Conservation (phyloP, 2,113 vertebrate species). For the Rhinoderma darwinii region DNA sequence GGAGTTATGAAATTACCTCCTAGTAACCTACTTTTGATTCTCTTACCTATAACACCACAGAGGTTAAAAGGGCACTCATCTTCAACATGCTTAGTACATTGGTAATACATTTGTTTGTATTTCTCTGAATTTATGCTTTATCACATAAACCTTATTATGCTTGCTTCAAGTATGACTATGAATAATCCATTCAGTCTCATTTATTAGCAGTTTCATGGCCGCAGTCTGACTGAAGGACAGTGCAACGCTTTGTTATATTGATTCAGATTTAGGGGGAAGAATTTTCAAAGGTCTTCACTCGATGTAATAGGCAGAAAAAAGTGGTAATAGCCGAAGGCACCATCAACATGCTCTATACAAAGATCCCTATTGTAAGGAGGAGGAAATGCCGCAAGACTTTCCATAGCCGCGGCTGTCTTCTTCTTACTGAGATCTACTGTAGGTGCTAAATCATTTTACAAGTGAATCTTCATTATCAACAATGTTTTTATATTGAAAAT, state of each 20-base stretch:
- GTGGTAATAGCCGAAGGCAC: constrained; percentile 43
- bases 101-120: constrained; percentile 7
- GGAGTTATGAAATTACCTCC: too few species aligned
- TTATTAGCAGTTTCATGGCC: constrained; percentile 12
- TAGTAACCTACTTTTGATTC: too few species aligned
- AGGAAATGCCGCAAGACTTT: constrained; percentile 38
- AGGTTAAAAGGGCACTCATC: background rate
- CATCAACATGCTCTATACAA: constrained; percentile 37
- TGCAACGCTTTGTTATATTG: constrained; percentile 33
- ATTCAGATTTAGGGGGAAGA: constrained; percentile 29
- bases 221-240: constrained; percentile 32
- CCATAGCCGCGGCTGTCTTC: constrained; percentile 20
- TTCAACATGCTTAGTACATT: background rate
- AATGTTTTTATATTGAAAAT: constrained; percentile 40
- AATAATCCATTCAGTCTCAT: constrained; percentile 34
- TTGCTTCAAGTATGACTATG: background rate
- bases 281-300: constrained; percentile 48
- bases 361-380: constrained; percentile 25
- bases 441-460: constrained; percentile 44
- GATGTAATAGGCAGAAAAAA: constrained; percentile 43
- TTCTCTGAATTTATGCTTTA: constrained; percentile 2
- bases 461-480: constrained; percentile 13
- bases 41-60: too few species aligned
- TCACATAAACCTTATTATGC: background rate
- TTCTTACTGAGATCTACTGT: constrained; percentile 23